phyloP scores from a whole-genome alignment of 2,888 invertebrate species.

The Oeneis ivallda region DNA sequence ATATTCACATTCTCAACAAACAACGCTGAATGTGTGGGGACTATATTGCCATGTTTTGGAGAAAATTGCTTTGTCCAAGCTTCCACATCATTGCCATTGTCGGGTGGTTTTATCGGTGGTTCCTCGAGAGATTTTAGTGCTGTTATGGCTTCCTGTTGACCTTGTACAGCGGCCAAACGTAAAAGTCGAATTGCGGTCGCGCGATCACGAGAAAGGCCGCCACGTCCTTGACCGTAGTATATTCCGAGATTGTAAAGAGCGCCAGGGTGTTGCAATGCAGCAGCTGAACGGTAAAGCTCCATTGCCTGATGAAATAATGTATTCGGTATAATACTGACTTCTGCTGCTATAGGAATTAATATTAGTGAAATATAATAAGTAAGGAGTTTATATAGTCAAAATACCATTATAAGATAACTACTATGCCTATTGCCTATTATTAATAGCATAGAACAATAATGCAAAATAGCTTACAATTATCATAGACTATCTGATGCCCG shows the following conservation, averaged over 20 bases:
- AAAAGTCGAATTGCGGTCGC: slow-evolving; percentile 76
- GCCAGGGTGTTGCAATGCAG: slow-evolving; percentile 83
- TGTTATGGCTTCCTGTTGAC: slow-evolving; percentile 80
- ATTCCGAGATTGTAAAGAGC: slow-evolving; percentile 87
- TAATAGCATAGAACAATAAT: too few species aligned
- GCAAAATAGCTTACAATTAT: too few species aligned
- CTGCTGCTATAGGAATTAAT: background rate
- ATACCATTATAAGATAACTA: too few species aligned
- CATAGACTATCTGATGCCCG: too few species aligned
- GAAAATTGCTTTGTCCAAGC: slow-evolving; percentile 50
- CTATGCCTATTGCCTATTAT: too few species aligned
- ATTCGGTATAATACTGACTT: background rate
- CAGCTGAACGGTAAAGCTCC: slow-evolving; percentile 84
- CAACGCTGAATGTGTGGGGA: slow-evolving; percentile 61
- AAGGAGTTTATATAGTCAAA: too few species aligned
- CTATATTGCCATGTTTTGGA: slow-evolving; percentile 48
- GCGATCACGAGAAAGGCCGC: slow-evolving; percentile 77
- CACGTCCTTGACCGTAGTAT: slow-evolving; percentile 84
- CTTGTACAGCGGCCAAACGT: slow-evolving; percentile 81
- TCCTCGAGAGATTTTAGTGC: slow-evolving; percentile 71
- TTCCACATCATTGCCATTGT: slow-evolving; percentile 41
- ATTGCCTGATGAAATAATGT: slow-evolving; percentile 77
- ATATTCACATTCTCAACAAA: slow-evolving; percentile 64
- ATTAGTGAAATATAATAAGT: too few species aligned
- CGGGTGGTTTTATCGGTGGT: slow-evolving; percentile 45